These are phyloP conservation scores for Watsonalla cultraria DNA, from an alignment of 2,888 invertebrate genomes.

Conservation along the genomic window DNA sequence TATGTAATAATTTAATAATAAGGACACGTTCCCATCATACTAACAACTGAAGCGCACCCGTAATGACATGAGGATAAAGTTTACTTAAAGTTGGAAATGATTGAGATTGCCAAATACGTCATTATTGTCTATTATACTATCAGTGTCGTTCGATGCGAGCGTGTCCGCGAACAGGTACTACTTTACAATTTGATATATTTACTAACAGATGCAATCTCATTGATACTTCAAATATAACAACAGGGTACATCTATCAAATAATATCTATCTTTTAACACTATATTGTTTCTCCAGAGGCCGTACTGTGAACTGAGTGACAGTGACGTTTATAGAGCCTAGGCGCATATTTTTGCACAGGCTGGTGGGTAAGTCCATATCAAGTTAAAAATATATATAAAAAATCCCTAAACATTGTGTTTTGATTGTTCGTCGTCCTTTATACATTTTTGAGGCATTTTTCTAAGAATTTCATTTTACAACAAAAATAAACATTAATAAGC, in stretches of 20 bases:
- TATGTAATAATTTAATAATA: constrained; percentile 9
- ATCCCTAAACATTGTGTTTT: too few relatives aligned
- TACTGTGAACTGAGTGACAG: too few relatives aligned
- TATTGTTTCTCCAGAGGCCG: too few relatives aligned
- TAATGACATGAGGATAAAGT: background rate
- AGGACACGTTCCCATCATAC: constrained; percentile 9
- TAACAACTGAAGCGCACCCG: background rate
- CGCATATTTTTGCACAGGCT: too few relatives aligned
- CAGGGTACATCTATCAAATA: background rate
- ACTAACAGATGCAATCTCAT: constrained; percentile 10
- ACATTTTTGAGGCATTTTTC: too few relatives aligned
- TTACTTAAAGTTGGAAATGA: background rate
- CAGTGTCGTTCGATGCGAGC: background rate
- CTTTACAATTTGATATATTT: constrained; percentile 23
- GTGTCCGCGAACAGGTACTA: constrained; percentile 24
- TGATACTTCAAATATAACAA: background rate
- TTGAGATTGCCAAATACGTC: background rate
- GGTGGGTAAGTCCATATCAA: too few relatives aligned
- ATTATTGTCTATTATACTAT: background rate
- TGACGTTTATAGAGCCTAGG: too few relatives aligned
- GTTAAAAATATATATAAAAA: too few relatives aligned
- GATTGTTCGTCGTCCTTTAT: too few relatives aligned
- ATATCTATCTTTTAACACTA: too few relatives aligned
- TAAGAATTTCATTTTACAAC: too few relatives aligned
- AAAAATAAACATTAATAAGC: too few relatives aligned